Base-by-base conservation (phyloP, 2,797 vertebrate genomes). In the Knipowitschia caucasica region DNA sequence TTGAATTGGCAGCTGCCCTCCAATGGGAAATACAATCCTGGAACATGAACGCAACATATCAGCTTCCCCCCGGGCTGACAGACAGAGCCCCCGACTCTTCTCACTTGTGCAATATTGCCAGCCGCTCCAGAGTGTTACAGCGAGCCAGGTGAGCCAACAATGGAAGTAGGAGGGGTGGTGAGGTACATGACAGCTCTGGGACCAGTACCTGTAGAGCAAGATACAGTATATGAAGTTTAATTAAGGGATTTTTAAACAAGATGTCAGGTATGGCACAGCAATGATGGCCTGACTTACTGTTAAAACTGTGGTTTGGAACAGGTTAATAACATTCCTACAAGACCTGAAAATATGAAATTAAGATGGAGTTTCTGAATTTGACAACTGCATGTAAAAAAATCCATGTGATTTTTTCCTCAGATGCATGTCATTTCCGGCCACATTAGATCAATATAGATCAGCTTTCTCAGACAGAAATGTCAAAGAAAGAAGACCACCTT, bases 221-320 rank as follows among this genome's bases (percentile, higher is more conserved):
- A 78, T 73, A n/a, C n/a, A n/a, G n/a, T n/a, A 62, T 56, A 69
- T 67, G 62, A 58, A 67, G 63, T 75, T 81, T 76, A 84, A 82
- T 81, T 75, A 72, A 59, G 62, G 57, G 60, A 53, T 69, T 73
- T 80, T 69, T 47, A 70, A 71, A 52, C 18, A 63, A 69, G 58
- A 67, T 61, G 73, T 78, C 75, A 57, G 53, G 54, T 29, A 40
- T 31, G 58, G 54, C 61, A 51, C 53, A n/a, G n/a, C n/a, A n/a
- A n/a, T n/a, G n/a, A n/a, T n/a, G n/a, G n/a, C n/a, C n/a, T n/a
- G n/a, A n/a, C n/a, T n/a, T n/a, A n/a, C n/a, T n/a, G n/a, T n/a
- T 3, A 18, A 18, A 18, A 18, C 10, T 9, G 18, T 38, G n/a
- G 17, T 18, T 38, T 18, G 15, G 15, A 6, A 18, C 18, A 17